phyloP scores from a whole-genome alignment of 2,797 vertebrate species.

The Furcifer pardalis region DNA sequence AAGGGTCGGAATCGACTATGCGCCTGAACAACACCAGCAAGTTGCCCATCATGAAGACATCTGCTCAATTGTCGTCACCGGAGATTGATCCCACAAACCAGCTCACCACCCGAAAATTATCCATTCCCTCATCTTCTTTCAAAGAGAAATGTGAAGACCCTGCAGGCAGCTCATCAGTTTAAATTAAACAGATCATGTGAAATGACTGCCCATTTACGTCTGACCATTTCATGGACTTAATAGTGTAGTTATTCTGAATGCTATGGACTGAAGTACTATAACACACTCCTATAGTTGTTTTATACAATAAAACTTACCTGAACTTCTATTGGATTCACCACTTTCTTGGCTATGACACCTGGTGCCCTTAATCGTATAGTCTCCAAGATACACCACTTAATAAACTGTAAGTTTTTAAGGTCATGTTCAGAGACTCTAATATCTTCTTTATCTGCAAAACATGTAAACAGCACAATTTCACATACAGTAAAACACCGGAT shows the following conservation, averaged over 20 bases:
- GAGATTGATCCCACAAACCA: neutral
- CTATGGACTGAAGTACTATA: neutral
- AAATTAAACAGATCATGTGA: neutral
- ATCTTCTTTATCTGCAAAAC: constrained; percentile 72
- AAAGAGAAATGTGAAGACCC: constrained; percentile 5
- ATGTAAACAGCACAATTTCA: neutral
- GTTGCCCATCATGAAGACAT: neutral
- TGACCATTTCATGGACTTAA: neutral
- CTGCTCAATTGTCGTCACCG: neutral
- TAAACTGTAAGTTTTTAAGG: constrained; percentile 75
- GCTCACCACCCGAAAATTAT: neutral
- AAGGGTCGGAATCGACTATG: no score
- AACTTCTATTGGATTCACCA: constrained; percentile 78
- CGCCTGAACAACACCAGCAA: no score
- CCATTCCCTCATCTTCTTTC: neutral
- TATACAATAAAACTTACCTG: constrained; percentile 69
- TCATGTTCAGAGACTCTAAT: constrained; percentile 73
- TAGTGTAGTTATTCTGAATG: neutral
- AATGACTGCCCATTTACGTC: neutral
- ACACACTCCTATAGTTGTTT: neutral
- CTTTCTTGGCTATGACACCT: constrained; percentile 80
- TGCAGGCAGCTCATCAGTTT: neutral
- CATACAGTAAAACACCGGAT: no score
- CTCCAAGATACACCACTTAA: constrained; percentile 84
- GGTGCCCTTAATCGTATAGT: constrained; percentile 79